Evolutionary conservation across 1,140 invertebrate species (phyloP).

Genomic region (Oppia nitens): DNA sequence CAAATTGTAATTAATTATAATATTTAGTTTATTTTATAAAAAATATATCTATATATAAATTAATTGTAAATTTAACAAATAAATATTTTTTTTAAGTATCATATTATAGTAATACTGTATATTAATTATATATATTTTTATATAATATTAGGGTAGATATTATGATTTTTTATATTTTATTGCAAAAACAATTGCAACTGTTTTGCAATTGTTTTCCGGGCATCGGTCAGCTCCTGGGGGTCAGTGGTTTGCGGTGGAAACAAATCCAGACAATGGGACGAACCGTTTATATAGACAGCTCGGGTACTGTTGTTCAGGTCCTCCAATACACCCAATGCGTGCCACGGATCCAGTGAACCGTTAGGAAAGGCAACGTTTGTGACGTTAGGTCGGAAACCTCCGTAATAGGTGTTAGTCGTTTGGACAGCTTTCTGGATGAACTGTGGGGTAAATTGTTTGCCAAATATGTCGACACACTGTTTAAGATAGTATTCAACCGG

Average conservation of each 20-base stretch:
- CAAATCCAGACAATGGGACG: conserved; percentile 33
- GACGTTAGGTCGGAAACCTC: conserved; percentile 48
- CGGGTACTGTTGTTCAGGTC: conserved; percentile 24
- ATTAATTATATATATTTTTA: no score
- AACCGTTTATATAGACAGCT: conserved; percentile 27
- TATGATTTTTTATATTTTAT: no score
- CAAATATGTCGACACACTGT: conserved; percentile 66
- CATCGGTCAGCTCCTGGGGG: conserved; percentile 22
- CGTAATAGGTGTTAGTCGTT: conserved; percentile 61
- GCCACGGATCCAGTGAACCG: conserved; percentile 84
- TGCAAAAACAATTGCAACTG: no score
- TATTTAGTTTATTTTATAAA: no score
- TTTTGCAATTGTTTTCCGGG: conserved; percentile 19
- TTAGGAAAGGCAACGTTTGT: conserved; percentile 68
- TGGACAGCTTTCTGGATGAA: conserved; percentile 42
- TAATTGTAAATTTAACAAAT: no score
- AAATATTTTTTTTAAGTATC: no score
- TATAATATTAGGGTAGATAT: no score
- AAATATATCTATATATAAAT: no score
- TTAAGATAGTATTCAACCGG: conserved; percentile 57
- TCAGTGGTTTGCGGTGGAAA: conserved; percentile 26
- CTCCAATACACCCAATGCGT: conserved; percentile 43
- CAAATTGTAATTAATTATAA: no score
- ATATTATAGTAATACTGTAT: no score
- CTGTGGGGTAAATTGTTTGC: conserved; percentile 38